Evolutionary conservation across 2,797 vertebrate species (phyloP).

Genomic region (Rhadinocentrus ornatus): DNA sequence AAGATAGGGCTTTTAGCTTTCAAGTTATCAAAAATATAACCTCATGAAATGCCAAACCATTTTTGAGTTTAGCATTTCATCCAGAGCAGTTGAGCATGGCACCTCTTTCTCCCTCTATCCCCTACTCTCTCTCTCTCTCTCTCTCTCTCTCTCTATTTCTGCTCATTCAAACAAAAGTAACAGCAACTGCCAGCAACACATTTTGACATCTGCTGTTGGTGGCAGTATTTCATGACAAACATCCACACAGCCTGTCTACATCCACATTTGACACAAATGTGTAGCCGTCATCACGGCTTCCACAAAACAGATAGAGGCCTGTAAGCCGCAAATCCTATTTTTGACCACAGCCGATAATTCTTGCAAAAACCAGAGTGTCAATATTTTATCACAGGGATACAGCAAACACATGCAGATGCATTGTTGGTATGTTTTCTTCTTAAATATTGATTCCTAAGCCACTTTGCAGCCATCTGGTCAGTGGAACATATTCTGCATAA

Average conservation of each 20-base stretch:
- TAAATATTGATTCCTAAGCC: constrained; percentile 78
- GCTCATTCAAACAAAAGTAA: constrained; percentile 77
- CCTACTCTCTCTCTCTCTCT: background rate
- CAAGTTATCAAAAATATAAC: constrained; percentile 11
- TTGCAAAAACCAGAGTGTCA: constrained; percentile 79
- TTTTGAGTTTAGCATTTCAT: constrained; percentile 30
- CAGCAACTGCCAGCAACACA: constrained; percentile 77
- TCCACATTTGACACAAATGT: constrained; percentile 73
- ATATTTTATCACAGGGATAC: constrained; percentile 81
- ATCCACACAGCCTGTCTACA: constrained; percentile 70
- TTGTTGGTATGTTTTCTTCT: constrained; percentile 76
- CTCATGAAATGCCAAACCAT: constrained; percentile 15
- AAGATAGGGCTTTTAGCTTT: background rate
- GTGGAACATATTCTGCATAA: constrained; percentile 66
- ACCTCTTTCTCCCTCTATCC: constrained; percentile 24
- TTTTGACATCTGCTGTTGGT: constrained; percentile 80
- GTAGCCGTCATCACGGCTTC: constrained; percentile 71
- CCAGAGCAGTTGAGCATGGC: constrained; percentile 26
- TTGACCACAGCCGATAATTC: constrained; percentile 79
- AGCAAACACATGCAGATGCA: constrained; percentile 81
- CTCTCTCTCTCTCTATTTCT: constrained; percentile 41
- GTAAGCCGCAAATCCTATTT: constrained; percentile 78
- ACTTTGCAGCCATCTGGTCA: constrained; percentile 75
- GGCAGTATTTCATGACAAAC: constrained; percentile 79
- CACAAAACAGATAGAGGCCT: constrained; percentile 70